These are phyloP conservation scores for Chiloscyllium punctatum DNA, from an alignment of 2,797 vertebrate species.

Conservation along the genomic window DNA sequence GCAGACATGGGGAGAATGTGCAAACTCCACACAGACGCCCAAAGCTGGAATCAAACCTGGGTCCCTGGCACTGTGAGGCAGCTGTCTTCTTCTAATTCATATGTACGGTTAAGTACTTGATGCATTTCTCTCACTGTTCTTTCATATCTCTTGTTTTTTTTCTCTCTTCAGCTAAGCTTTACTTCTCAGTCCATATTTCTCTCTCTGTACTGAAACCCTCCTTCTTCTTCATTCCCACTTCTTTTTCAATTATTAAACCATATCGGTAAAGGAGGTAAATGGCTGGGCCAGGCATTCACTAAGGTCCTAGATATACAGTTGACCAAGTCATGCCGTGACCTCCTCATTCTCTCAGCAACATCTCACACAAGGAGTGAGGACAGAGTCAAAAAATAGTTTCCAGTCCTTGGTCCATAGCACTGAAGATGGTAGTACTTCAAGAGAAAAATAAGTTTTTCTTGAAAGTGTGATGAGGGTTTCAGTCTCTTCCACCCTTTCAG, in stretches of 20 bases:
- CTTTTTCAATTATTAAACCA: background rate
- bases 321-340: background rate
- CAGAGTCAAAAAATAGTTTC: no score
- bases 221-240: background rate
- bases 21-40: no score
- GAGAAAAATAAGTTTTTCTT: no score
- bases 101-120: background rate
- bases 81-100: no score
- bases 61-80: no score
- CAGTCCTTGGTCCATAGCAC: no score
- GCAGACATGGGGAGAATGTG: no score
- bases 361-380: background rate
- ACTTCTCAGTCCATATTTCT: background rate
- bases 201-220: background rate
- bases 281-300: background rate
- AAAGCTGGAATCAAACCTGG: no score
- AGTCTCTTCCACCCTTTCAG: no score
- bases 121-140: background rate
- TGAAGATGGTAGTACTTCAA: no score
- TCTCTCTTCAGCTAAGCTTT: background rate
- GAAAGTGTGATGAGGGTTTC: no score
- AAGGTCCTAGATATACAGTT: background rate
- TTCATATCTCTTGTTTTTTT: background rate
- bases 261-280: background rate
- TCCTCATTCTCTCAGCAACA: background rate